Percentiles rank a stretch among this genome's conserved stretches.
Evolutionary conservation across 2,797 vertebrate genomes (phyloP).

Genomic region (Poecile montanus): DNA sequence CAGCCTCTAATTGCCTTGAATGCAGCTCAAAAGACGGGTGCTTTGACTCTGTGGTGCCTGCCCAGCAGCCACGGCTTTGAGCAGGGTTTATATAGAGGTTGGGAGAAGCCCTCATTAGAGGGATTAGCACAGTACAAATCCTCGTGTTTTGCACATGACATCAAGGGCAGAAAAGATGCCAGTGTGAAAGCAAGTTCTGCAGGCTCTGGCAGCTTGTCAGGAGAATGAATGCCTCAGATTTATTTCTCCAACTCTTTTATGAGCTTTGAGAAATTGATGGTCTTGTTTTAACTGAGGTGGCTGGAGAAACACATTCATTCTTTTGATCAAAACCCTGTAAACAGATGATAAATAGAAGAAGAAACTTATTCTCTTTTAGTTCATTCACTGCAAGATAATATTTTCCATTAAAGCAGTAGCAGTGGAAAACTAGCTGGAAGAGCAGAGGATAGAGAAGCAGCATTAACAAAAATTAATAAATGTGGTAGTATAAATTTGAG

Average conservation of each 20-base stretch:
- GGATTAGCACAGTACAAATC: slow-evolving; percentile 74
- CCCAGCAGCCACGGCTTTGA: slow-evolving; percentile 42
- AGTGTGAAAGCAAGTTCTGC: slow-evolving; percentile 41
- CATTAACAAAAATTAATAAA: background rate
- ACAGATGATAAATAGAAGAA: background rate
- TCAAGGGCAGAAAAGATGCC: slow-evolving; percentile 54
- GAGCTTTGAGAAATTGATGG: slow-evolving; percentile 45
- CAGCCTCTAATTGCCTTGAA: slow-evolving; percentile 70
- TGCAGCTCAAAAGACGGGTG: slow-evolving; percentile 59
- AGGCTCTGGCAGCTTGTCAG: slow-evolving; percentile 62
- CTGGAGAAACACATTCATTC: background rate
- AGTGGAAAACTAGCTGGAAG: background rate
- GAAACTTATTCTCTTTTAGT: background rate
- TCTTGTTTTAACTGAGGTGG: slow-evolving; percentile 20
- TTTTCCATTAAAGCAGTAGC: background rate
- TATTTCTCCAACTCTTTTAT: slow-evolving; percentile 7
- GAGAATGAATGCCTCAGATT: slow-evolving; percentile 47
- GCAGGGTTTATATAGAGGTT: slow-evolving; percentile 51
- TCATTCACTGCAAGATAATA: background rate
- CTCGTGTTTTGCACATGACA: slow-evolving; percentile 80
- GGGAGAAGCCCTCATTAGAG: slow-evolving; percentile 76
- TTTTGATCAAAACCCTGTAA: slow-evolving; percentile 2
- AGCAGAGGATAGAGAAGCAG: background rate
- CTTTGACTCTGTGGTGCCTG: slow-evolving; percentile 55
- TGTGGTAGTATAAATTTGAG: background rate